phyloP scores from a whole-genome alignment of 2,113 vertebrate species.

The Stigmatopora argus region DNA sequence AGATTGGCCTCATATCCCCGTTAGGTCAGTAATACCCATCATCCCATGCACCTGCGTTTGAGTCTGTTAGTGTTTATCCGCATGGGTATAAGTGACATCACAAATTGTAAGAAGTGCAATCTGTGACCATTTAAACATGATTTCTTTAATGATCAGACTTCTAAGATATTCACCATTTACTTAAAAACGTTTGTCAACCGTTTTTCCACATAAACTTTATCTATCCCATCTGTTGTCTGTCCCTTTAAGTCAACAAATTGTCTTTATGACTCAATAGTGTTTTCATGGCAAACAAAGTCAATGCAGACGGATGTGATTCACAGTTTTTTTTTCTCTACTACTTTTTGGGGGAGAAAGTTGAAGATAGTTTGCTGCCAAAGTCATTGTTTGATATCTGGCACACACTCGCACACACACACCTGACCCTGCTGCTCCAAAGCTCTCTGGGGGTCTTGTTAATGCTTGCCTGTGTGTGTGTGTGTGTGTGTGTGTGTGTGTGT shows the following conservation, averaged over 20 bases:
- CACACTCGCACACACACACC: constrained; percentile 38
- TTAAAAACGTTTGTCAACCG: no score
- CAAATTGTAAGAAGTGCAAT: no score
- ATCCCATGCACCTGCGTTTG: no score
- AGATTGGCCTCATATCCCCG: no score
- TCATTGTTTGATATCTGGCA: constrained; percentile 25
- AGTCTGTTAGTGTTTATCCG: no score
- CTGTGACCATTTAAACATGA: no score
- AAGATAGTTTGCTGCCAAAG: constrained; percentile 18
- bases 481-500: constrained; percentile 27
- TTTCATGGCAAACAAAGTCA: constrained; percentile 23
- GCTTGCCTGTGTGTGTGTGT: constrained; percentile 16
- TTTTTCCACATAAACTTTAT: no score
- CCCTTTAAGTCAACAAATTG: constrained; percentile 20
- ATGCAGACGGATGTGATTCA: not conserved
- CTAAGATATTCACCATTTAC: no score
- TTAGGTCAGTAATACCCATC: no score
- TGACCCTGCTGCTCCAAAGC: constrained; percentile 46
- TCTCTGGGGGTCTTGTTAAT: constrained; percentile 68
- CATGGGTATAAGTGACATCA: no score
- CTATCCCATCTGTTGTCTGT: no score
- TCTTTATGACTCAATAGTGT: constrained; percentile 22
- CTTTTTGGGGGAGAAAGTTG: constrained; percentile 1
- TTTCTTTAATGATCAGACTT: no score
- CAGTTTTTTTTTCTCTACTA: constrained; percentile 12